Percentiles rank a stretch among this genome's conserved stretches.
phyloP scores from a whole-genome alignment of 2,113 vertebrate genomes.

The Brienomyrus brachyistius region DNA sequence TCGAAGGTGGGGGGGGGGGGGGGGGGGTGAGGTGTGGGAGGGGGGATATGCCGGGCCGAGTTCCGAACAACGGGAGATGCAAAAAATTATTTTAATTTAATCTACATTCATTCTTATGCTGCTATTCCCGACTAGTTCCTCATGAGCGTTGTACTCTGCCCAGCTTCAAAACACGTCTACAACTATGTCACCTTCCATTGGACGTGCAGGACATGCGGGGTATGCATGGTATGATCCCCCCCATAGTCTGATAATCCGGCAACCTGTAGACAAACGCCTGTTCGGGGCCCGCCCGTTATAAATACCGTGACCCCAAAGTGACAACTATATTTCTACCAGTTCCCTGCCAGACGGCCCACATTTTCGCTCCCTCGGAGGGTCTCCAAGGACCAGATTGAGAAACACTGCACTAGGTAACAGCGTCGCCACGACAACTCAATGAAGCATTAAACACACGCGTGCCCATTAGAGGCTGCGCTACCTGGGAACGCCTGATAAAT shows the following conservation, averaged over 20 bases:
- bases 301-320: neutral
- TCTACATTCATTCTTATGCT: constrained; percentile 33
- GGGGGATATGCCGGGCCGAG: neutral
- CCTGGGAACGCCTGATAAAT: constrained; percentile 26
- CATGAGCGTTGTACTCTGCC: constrained; percentile 4
- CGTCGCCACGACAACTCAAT: constrained; percentile 35
- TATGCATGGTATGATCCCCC: neutral
- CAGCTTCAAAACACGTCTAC: neutral
- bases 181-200: neutral
- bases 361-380: neutral
- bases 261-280: neutral
- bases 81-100: constrained; percentile 35
- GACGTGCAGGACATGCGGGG: neutral
- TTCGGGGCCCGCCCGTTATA: neutral
- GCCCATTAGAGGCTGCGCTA: constrained; percentile 30
- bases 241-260: neutral
- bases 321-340: neutral
- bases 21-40: neutral
- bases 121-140: constrained; percentile 21
- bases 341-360: neutral
- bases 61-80: neutral
- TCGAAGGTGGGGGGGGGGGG: neutral
- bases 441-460: constrained; percentile 33
- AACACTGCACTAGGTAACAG: constrained; percentile 29
- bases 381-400: neutral